A percentile compares a stretch with the other conserved stretches of the same genome.
Conservation (phyloP, 2,888 invertebrate genomes). For the Periphyllus acericola region DNA sequence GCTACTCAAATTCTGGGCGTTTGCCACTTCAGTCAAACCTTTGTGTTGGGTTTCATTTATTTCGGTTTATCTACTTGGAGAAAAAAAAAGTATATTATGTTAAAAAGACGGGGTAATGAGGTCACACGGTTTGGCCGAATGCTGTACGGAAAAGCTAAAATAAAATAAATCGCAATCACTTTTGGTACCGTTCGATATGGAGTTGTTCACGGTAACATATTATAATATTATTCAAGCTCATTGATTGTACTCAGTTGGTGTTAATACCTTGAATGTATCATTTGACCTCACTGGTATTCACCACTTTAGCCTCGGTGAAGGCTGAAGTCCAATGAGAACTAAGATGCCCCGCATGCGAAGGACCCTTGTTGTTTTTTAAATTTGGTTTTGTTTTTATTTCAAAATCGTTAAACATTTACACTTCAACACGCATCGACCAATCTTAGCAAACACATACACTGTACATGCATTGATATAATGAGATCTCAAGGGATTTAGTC, state of each 20-base stretch:
- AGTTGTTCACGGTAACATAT: not conserved
- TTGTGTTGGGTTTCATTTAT: conserved; percentile 35
- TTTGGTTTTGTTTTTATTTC: not conserved
- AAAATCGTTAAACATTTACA: not conserved
- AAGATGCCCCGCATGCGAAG: not conserved
- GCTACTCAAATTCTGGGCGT: conserved; percentile 27
- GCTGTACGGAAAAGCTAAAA: not conserved
- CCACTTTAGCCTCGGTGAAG: not conserved
- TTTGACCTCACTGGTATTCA: conserved; percentile 2
- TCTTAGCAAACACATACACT: too few relatives aligned
- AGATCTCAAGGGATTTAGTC: too few relatives aligned
- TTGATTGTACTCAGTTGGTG: not conserved
- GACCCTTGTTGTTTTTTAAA: conserved; percentile 1
- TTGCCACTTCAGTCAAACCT: conserved; percentile 44
- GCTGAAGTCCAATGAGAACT: conserved; percentile 12
- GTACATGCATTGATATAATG: too few relatives aligned
- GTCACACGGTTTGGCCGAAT: conserved; percentile 36
- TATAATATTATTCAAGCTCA: not conserved
- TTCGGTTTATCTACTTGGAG: conserved; percentile 27
- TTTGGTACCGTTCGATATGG: not conserved
- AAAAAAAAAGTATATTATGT: not conserved
- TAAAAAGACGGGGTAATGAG: conserved; percentile 26
- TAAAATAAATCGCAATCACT: not conserved
- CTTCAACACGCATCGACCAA: too few relatives aligned
- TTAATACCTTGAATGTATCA: conserved; percentile 18